Conservation (phyloP, 2,888 invertebrate species). For the Calameuta filiformis region DNA sequence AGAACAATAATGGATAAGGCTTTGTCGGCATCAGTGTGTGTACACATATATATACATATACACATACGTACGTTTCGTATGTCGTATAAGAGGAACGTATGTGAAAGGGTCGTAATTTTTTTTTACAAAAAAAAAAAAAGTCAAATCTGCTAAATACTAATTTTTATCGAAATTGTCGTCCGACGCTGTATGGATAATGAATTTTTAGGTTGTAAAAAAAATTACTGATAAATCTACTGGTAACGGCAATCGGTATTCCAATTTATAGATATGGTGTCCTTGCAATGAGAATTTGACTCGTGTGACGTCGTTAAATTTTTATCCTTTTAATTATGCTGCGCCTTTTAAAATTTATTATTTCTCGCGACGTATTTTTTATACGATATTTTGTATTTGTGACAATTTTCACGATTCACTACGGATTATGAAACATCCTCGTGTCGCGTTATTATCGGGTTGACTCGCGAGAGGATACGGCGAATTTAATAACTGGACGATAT, state of each 20-base stretch:
- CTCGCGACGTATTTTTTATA: background rate
- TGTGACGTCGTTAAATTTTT: too few relatives aligned
- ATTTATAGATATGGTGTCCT: too few relatives aligned
- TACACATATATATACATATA: background rate
- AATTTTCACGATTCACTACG: background rate
- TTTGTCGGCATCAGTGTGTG: background rate
- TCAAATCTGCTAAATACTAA: background rate
- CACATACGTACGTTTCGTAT: background rate
- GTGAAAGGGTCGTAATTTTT: background rate
- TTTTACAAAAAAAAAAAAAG: background rate
- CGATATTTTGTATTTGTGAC: background rate
- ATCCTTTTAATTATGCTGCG: background rate
- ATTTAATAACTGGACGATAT: background rate
- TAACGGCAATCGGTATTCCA: too few relatives aligned
- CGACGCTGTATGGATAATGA: background rate
- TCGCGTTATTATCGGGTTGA: background rate
- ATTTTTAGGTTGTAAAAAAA: background rate
- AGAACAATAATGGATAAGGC: background rate
- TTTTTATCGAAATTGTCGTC: background rate
- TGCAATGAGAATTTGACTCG: too few relatives aligned
- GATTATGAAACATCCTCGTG: slow-evolving; percentile 11
- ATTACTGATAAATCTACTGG: background rate
- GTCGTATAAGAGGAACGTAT: background rate
- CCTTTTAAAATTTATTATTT: background rate
- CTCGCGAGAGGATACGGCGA: background rate